Conservation (phyloP, 2,797 vertebrate genomes). For the Tympanoctomys barrerae region DNA sequence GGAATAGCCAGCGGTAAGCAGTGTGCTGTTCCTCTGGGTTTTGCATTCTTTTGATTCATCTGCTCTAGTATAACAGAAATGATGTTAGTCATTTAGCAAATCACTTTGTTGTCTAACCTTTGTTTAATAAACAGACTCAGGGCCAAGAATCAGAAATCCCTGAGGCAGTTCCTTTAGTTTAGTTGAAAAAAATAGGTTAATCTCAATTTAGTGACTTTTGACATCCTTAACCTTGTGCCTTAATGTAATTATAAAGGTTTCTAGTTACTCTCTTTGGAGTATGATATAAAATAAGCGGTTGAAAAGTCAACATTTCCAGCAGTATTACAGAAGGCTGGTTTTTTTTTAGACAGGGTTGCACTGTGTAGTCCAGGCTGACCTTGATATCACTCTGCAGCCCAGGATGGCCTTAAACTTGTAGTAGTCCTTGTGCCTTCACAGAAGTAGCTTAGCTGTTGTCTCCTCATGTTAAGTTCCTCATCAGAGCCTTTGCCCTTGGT, state of each 20-base stretch:
- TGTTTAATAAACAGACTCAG: slow-evolving; percentile 79
- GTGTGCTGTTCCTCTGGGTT: not conserved
- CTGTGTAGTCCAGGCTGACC: not conserved
- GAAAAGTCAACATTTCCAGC: slow-evolving; percentile 47
- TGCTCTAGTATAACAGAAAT: slow-evolving; percentile 64
- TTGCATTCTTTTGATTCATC: slow-evolving; percentile 52
- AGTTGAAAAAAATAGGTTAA: slow-evolving; percentile 62
- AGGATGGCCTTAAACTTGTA: not conserved
- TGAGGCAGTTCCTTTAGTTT: slow-evolving; percentile 76
- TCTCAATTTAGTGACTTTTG: slow-evolving; percentile 69
- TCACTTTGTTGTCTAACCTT: slow-evolving; percentile 73
- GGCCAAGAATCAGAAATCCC: slow-evolving; percentile 75
- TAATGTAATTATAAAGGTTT: slow-evolving; percentile 60
- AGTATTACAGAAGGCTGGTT: not conserved
- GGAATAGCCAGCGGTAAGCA: not conserved
- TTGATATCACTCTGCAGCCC: not conserved
- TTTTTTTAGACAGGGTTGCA: not conserved
- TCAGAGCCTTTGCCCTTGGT: not conserved
- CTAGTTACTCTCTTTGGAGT: slow-evolving; percentile 53
- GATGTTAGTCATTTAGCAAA: slow-evolving; percentile 71
- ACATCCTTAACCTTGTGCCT: slow-evolving; percentile 50
- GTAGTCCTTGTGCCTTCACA: not conserved
- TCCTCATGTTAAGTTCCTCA: not conserved
- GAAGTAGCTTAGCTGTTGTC: slow-evolving; percentile 15
- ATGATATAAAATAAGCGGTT: slow-evolving; percentile 63